phyloP scores from a whole-genome alignment of 1,140 invertebrate genomes.

The Zaprionus africanus region DNA sequence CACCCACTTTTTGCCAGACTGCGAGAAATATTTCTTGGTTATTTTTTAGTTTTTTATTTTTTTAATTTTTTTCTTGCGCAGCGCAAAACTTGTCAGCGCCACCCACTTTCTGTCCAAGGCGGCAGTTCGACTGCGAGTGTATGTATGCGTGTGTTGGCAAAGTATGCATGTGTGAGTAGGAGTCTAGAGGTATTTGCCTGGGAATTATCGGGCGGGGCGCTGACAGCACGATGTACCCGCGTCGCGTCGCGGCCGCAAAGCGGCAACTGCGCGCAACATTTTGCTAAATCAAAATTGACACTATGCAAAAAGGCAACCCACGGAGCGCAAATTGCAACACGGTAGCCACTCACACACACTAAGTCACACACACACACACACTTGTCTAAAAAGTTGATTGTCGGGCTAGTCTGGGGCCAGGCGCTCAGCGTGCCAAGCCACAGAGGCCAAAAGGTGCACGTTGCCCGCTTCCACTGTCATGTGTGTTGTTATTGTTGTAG shows the following conservation, averaged over 20 bases:
- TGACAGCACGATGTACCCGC: slow-evolving; percentile 52
- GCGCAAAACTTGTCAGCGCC: slow-evolving; percentile 69
- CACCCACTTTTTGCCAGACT: slow-evolving; percentile 60
- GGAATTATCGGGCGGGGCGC: slow-evolving; percentile 67
- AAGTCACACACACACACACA: slow-evolving; percentile 15
- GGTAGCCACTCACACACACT: slow-evolving; percentile 54
- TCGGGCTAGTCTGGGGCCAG: slow-evolving; percentile 65
- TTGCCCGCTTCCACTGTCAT: slow-evolving; percentile 39
- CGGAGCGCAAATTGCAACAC: slow-evolving; percentile 67
- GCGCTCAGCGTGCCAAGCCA: slow-evolving; percentile 73
- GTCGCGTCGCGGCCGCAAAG: slow-evolving; percentile 18
- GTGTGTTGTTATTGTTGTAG: slow-evolving; percentile 9
- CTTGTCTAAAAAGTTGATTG: slow-evolving; percentile 27
- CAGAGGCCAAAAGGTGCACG: slow-evolving; percentile 75
- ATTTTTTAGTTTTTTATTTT: slow-evolving; percentile 8
- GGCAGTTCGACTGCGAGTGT: slow-evolving; percentile 16
- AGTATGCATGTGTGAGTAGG: slow-evolving; percentile 35
- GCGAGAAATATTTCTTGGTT: slow-evolving; percentile 59
- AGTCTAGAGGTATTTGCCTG: slow-evolving; percentile 48
- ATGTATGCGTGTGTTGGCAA: neutral
- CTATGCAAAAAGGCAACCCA: slow-evolving; percentile 78
- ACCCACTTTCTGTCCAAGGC: slow-evolving; percentile 68
- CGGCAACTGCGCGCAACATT: slow-evolving; percentile 54
- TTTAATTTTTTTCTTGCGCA: neutral
- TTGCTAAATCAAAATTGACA: slow-evolving; percentile 80